These are phyloP conservation scores for Harpagus bidentatus DNA, from an alignment of 2,113 vertebrate genomes.

Conservation along the genomic window DNA sequence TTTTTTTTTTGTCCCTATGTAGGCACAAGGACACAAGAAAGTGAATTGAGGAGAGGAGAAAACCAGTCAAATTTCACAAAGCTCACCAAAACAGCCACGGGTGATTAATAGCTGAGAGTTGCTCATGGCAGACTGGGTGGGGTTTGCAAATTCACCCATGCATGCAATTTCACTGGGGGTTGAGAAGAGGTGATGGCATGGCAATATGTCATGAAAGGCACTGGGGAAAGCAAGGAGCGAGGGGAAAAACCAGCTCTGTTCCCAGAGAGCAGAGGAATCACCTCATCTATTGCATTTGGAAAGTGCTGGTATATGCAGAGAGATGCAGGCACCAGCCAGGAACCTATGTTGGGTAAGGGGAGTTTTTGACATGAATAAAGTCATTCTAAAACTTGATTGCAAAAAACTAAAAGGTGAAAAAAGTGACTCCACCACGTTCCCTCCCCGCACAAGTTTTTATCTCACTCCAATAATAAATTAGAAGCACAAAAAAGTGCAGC, in stretches of 20 bases:
- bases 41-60: not conserved
- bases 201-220: not conserved
- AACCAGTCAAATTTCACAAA: not conserved
- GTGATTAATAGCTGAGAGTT: not conserved
- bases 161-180: fast-evolving
- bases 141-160: not conserved
- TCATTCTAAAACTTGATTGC: not conserved
- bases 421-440: not conserved
- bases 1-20: not conserved
- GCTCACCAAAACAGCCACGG: not conserved
- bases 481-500: not conserved
- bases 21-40: not conserved
- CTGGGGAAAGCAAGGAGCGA: not conserved
- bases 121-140: not conserved
- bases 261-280: not conserved
- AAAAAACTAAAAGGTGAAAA: not conserved
- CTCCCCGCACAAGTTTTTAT: not conserved
- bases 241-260: not conserved
- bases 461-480: not conserved
- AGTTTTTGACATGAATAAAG: not conserved
- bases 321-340: not conserved
- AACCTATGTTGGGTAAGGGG: fast-evolving
- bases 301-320: not conserved
- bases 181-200: not conserved
- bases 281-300: not conserved